Evolutionary conservation across 1,140 invertebrate species (phyloP).

Genomic region (Listronotus oregonensis): DNA sequence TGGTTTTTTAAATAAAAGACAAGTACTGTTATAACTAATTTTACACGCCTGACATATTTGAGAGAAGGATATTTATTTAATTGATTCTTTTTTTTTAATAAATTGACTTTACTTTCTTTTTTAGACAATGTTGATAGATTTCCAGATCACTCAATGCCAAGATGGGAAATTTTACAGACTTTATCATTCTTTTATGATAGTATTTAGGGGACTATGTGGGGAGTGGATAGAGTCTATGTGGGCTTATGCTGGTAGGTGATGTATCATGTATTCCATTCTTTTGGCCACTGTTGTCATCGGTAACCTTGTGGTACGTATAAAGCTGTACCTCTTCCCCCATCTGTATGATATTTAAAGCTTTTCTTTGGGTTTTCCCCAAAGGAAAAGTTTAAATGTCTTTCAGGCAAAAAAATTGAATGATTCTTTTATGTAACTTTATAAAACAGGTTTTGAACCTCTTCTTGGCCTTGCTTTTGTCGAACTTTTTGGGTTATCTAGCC

Average conservation of each 20-base stretch:
- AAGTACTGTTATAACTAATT: no score
- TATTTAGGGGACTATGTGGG: slow-evolving; percentile 95
- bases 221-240: slow-evolving; percentile 99
- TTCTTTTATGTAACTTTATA: slow-evolving; percentile 3
- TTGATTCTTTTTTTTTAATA: no score
- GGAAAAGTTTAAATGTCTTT: no score
- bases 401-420: no score
- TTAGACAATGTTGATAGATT: slow-evolving; percentile 82
- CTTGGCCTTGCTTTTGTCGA: slow-evolving; percentile 97
- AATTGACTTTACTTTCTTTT: slow-evolving; percentile 34
- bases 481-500: slow-evolving; percentile 95
- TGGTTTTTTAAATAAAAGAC: no score
- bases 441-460: slow-evolving; percentile 96
- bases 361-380: no score
- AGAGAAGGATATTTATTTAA: no score
- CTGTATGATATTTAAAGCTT: no score
- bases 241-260: slow-evolving; percentile 91
- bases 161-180: slow-evolving; percentile 98
- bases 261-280: slow-evolving; percentile 96
- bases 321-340: background rate
- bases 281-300: slow-evolving; percentile 96
- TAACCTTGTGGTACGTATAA: slow-evolving; percentile 91
- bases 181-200: slow-evolving; percentile 99
- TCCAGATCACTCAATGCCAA: slow-evolving; percentile 76
- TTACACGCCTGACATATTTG: no score